These are phyloP conservation scores for Rhyacophila evoluta DNA, from an alignment of 2,888 invertebrate genomes.

Conservation along the genomic window DNA sequence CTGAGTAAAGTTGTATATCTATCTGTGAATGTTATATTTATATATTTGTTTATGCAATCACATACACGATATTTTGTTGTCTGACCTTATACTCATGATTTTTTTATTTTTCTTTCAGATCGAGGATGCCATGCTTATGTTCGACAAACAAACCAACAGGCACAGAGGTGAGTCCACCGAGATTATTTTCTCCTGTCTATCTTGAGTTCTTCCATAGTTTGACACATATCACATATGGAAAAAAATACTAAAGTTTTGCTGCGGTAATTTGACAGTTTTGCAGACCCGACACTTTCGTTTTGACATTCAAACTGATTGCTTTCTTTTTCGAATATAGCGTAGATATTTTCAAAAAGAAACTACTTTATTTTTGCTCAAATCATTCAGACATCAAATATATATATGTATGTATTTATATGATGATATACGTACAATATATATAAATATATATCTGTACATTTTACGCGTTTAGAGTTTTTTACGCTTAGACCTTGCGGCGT, in stretches of 20 bases:
- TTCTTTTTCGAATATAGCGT: background rate
- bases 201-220: background rate
- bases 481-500: background rate
- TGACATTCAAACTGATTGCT: slow-evolving; percentile 36
- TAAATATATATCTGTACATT: too few relatives aligned
- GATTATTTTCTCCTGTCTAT: background rate
- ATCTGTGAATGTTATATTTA: too few relatives aligned
- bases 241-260: background rate
- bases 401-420: too few relatives aligned
- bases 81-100: background rate
- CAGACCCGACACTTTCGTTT: slow-evolving; percentile 32
- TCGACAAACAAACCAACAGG: slow-evolving; percentile 99
- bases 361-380: background rate
- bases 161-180: slow-evolving; percentile 88
- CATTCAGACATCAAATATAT: background rate
- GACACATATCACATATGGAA: background rate
- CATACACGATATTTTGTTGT: background rate
- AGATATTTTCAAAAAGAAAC: background rate
- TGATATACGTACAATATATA: too few relatives aligned
- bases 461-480: background rate
- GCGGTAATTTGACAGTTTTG: slow-evolving; percentile 36
- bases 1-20: too few relatives aligned
- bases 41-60: too few relatives aligned
- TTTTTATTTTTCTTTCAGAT: slow-evolving; percentile 83
- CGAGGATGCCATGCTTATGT: slow-evolving; percentile 99